Base-by-base conservation (phyloP, 2,113 vertebrate genomes). In the Empidonax traillii region DNA sequence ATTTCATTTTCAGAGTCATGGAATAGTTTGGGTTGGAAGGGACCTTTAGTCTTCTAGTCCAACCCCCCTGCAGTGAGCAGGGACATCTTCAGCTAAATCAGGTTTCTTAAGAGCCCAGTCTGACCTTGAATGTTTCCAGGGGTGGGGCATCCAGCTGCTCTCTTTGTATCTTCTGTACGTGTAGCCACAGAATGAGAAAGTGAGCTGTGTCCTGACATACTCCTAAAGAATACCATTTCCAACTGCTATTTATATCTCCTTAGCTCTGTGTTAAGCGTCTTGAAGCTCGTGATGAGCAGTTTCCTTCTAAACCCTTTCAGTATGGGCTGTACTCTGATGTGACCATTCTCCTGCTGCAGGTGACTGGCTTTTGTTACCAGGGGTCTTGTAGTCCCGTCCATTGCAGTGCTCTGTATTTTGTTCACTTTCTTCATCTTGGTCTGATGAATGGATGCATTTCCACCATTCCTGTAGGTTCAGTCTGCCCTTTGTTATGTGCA, bases 321-420 rank as follows among this genome's bases (percentile, higher is more conserved):
- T 35, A 14, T 28, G 51, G 61, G 44, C 33, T 44, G 2, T 24
- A 2, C 23, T 13, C 28, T 22, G 11, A 20, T 23, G 14, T 28
- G 39, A 31, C 23, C 39, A 1, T 49, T 65, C 35, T 87, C 16
- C 66, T 53, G 16, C 9, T 49, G 28, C 18, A 1, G 0, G 6
- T 41, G 78, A 53, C 14, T 41, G 22, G 31, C 25, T 33, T 75
- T 79, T 62, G 31, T 75, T 86, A 7, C 56, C 47, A 15, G 52
- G 1, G 25, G 1, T 1, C 12, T 10, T 66, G 23, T 12, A 10
- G 19, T 25, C 18, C 44, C n/a, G 0, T n/a, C 2, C 1, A n/a
- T 47, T 79, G 71, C 62, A 58, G 58, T 53, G 68, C 30, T 61
- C 35, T 31, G 0, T 27, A 21, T 52, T 80, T 49, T 6, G 5